Evolutionary conservation across 2,113 vertebrate species (phyloP), one percentile per base, ranked within the genome.

Genomic region (Larimichthys polyactis): DNA sequence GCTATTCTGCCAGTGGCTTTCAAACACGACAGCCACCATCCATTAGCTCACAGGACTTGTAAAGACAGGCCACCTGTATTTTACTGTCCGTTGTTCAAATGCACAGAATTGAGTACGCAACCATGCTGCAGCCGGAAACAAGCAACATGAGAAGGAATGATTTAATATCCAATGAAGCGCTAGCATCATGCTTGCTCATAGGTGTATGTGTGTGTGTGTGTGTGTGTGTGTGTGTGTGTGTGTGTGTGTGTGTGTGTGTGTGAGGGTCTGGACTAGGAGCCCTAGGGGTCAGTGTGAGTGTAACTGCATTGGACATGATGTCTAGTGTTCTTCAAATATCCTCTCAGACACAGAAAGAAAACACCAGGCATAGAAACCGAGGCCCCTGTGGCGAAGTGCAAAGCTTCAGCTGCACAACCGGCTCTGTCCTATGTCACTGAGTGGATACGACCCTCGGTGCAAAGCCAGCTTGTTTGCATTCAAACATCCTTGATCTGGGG

Each of bases 231-330:
- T 81, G n/a, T n/a, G n/a, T n/a, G n/a, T n/a, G n/a, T n/a, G 68
- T 48, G 64, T 54, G 59, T 71, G 22, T 71, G 44, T 70, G 70
- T 51, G 69, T 65, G 48, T 68, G 78, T 82, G 58, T 77, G 78
- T 88, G 66, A 71, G 72, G 79, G 75, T 89, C 72, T 82, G 81
- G 81, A 86, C 87, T 80, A 75, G 44, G 78, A 87, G 83, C 79
- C 88, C 75, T 78, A 19, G 59, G 90, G 87, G 73, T 86, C 85
- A 87, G 59, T 71, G 55, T 87, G 90, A 94, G 63, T 77, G 67
- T 92, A 92, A 93, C 83, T 83, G 51, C 73, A 88, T 68, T 65
- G 87, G 91, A 93, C 90, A 79, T 78, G 71, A 81, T 83, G 82
- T 79, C 81, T 87, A 78, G 78, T 84, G 84, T 87, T 93, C 81